Percentiles rank a stretch among this genome's conserved stretches.
Evolutionary conservation across 2,797 vertebrate species (phyloP).

Genomic region (Hoplostethus atlanticus): DNA sequence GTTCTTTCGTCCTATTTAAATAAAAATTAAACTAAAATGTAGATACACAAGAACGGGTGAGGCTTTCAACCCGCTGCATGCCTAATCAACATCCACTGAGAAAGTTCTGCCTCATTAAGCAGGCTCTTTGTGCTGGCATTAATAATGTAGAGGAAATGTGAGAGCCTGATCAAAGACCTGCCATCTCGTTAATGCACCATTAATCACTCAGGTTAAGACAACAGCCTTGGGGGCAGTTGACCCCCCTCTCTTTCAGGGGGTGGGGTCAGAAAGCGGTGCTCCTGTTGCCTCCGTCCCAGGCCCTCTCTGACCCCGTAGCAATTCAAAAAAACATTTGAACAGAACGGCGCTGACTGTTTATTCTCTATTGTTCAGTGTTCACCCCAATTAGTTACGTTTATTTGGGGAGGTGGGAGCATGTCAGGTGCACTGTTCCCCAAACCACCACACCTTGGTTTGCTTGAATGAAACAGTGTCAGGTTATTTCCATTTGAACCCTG

Average conservation of each 20-base stretch:
- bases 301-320: conserved; percentile 1
- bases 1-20: conserved; percentile 2
- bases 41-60: conserved; percentile 52
- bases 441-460: too few species aligned
- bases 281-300: conserved; percentile 25
- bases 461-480: too few species aligned
- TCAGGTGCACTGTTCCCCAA: not conserved
- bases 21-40: conserved; percentile 37
- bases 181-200: conserved; percentile 76
- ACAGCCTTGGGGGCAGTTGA: conserved; percentile 69
- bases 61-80: conserved; percentile 58
- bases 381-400: not conserved
- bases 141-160: conserved; percentile 78
- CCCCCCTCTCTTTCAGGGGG: conserved; percentile 31
- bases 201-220: conserved; percentile 80
- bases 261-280: conserved; percentile 39
- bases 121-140: conserved; percentile 78
- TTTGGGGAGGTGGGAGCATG: not conserved
- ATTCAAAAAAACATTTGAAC: too few species aligned
- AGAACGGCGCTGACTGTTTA: not conserved
- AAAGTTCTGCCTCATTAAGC: conserved; percentile 81
- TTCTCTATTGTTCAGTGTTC: not conserved
- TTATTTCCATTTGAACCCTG: conserved; percentile 5
- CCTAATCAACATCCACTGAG: conserved; percentile 77
- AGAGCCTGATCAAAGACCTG: conserved; percentile 77